Conservation (phyloP, 1,140 invertebrate species). For the Dendrolimus punctatus region DNA sequence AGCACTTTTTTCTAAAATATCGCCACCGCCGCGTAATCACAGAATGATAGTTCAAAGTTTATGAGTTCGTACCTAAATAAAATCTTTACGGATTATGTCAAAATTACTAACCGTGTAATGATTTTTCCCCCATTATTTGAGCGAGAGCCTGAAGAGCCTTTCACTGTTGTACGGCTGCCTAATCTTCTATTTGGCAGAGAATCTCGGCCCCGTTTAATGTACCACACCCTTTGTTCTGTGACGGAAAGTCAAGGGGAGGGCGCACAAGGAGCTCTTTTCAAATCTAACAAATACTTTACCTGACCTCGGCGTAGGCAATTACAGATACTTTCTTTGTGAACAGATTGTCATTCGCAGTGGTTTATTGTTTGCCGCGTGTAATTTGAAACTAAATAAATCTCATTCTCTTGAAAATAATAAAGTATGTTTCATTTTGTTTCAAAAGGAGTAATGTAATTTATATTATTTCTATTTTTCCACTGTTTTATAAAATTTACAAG, state of each 20-base stretch:
- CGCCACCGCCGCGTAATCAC: too few relatives aligned
- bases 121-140: too few relatives aligned
- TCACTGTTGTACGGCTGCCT: too few relatives aligned
- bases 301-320: conserved; percentile 39
- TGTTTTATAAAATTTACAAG: too few relatives aligned
- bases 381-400: conserved; percentile 1
- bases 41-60: too few relatives aligned
- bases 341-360: conserved; percentile 22
- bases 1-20: too few relatives aligned
- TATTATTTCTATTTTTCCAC: too few relatives aligned
- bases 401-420: not conserved
- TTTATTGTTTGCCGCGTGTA: conserved; percentile 14
- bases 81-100: too few relatives aligned
- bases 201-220: conserved; percentile 29
- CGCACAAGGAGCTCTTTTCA: conserved; percentile 39
- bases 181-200: not conserved
- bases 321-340: conserved; percentile 41
- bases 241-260: conserved; percentile 38
- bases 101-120: too few relatives aligned
- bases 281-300: conserved; percentile 40
- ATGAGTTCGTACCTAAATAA: too few relatives aligned
- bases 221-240: conserved; percentile 36
- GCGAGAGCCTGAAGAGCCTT: too few relatives aligned
- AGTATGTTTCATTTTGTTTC: not conserved
- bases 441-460: not conserved